Evolutionary conservation across 1,140 invertebrate genomes (phyloP), one percentile per base, ranked within the genome.

Genomic region (Drosophila orena): DNA sequence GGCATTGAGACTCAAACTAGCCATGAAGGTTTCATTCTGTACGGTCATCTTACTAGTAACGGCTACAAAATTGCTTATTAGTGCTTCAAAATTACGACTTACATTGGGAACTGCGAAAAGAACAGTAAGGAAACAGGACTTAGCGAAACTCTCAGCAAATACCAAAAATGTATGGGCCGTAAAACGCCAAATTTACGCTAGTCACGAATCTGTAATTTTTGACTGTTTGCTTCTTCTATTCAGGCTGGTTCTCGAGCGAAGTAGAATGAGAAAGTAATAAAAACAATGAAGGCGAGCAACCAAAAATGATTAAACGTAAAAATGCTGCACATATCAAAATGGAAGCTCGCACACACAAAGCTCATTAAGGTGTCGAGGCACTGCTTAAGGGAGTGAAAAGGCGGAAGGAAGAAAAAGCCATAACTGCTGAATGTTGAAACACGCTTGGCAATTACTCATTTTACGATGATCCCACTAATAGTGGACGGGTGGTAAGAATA

Each of bases 371-470:
- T 58, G 49, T 37, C 5, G 35, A 42, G 44, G 30, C 17, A 30
- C 27, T n/a, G 20, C 8, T 15, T 14, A 24, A 15, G 14, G 38
- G 30, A 15, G 17, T 14, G 17, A 11, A 68, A 46, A 34, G 27
- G 11, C 15, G 49, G 17, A 37, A 37, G 7, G 37, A 27, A 27
- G 17, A 53, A 53, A 40, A 58, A 35, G 60, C 68, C 60, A 71
- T 71, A 71, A 65, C 74, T 83, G 78, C 74, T 30, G 30, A 30
- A 30, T 30, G 78, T 57, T 71, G 61, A 81, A 81, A 79, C 80
- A 84, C 79, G 80, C 79, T 69, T 65, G 65, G 79, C 80, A 84
- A 81, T 84, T 84, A 84, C 79, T 81, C 80, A 84, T 84, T 81
- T 79, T 79, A 84, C 65, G 79, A 68, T 81, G 79, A 79, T 81